phyloP scores from a whole-genome alignment of 2,113 vertebrate genomes.

The Herpetotheres cachinnans region DNA sequence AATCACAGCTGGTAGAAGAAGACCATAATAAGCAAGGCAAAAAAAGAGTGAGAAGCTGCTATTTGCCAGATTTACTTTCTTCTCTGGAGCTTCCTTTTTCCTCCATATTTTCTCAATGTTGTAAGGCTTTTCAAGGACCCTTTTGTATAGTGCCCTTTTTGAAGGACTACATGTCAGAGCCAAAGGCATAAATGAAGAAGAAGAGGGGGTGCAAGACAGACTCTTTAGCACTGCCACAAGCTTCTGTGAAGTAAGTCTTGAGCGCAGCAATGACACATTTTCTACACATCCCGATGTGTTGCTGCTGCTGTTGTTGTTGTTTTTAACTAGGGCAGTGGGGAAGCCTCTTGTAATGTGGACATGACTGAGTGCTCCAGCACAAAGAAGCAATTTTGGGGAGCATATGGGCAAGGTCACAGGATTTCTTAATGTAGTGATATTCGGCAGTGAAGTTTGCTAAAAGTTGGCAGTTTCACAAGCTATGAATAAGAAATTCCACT shows the following conservation, averaged over 20 bases:
- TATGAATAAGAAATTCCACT: constrained; percentile 47
- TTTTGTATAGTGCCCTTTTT: not conserved
- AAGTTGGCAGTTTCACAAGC: constrained; percentile 8
- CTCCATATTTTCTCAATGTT: not conserved
- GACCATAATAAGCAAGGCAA: not conserved
- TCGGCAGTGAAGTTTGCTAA: not conserved
- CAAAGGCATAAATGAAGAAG: not conserved
- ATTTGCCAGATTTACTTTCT: not conserved
- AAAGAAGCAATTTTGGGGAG: not conserved
- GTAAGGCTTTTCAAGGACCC: not conserved
- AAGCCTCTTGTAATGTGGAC: not conserved
- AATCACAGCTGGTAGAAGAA: not conserved
- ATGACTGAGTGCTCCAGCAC: not conserved
- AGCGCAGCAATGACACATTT: not conserved
- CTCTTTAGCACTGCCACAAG: not conserved
- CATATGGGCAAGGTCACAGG: not conserved
- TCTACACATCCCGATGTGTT: not conserved
- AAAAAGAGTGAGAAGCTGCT: not conserved
- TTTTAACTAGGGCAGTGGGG: not conserved
- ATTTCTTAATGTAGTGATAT: not conserved
- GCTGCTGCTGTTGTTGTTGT: not conserved
- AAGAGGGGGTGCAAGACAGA: not conserved
- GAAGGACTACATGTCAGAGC: not conserved
- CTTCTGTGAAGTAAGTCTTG: not conserved
- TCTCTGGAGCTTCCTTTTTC: not conserved